Percentiles rank a stretch among this genome's conserved stretches.
Conservation (phyloP, 2,888 invertebrate genomes). For the Andrena dorsata region DNA sequence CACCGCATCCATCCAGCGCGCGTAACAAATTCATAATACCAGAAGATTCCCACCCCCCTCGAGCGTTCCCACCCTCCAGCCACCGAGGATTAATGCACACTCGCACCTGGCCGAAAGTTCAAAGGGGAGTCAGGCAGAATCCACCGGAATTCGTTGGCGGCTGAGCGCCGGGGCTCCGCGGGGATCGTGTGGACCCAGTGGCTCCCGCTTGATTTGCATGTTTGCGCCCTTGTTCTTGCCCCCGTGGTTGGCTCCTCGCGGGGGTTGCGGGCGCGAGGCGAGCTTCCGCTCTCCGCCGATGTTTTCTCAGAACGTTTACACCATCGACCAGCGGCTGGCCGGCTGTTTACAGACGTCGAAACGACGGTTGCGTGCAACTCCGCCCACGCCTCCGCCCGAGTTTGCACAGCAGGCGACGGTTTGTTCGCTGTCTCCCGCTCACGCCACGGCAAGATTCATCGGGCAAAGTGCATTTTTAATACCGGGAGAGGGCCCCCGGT, state of each 20-base stretch:
- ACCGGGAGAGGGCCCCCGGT: constrained; percentile 33
- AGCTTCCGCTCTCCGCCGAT: constrained; percentile 50
- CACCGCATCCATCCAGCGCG: not conserved
- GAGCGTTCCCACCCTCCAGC: not conserved
- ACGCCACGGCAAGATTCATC: constrained; percentile 49
- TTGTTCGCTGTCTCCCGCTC: constrained; percentile 27
- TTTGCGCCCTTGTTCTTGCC: constrained; percentile 57
- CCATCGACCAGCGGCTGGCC: constrained; percentile 51
- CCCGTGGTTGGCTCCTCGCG: constrained; percentile 44
- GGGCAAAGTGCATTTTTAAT: constrained; percentile 62
- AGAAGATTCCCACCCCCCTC: no score
- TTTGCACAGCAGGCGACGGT: constrained; percentile 34
- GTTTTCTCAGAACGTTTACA: constrained; percentile 73
- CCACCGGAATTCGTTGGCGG: not conserved
- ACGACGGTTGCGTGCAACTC: constrained; percentile 20
- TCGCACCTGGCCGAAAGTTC: not conserved
- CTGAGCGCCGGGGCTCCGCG: no score
- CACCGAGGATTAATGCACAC: not conserved
- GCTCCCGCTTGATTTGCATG: constrained; percentile 66
- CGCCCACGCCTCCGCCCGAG: constrained; percentile 8
- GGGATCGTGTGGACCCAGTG: not conserved
- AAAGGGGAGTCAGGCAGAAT: not conserved
- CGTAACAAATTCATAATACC: no score
- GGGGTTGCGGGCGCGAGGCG: constrained; percentile 28
- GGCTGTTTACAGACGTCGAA: constrained; percentile 61